phyloP scores from a whole-genome alignment of 2,888 invertebrate genomes.

The Mimas tiliae region DNA sequence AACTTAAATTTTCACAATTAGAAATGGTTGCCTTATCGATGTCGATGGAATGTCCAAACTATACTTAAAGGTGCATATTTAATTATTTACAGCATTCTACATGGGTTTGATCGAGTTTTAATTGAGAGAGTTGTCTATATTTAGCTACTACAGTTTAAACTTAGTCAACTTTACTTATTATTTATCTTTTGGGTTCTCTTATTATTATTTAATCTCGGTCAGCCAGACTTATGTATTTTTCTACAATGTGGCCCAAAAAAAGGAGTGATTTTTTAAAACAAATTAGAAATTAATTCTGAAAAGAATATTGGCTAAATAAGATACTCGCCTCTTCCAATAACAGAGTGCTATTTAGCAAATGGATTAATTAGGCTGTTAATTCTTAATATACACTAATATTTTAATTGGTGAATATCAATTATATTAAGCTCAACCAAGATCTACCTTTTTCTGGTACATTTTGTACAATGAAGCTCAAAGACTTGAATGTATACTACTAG shows the following conservation, averaged over 20 bases:
- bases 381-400: not conserved
- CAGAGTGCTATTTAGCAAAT: no score
- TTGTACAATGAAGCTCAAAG: no score
- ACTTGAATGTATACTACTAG: no score
- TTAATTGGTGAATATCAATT: no score
- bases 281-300: not conserved
- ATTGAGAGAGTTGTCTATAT: not conserved
- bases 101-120: not conserved
- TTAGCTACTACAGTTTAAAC: not conserved
- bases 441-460: not conserved
- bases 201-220: not conserved
- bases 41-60: slow-evolving; percentile 1
- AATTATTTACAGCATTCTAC: not conserved
- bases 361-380: no score
- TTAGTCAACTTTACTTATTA: not conserved
- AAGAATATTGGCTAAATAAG: no score
- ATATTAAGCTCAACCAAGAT: no score
- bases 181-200: not conserved
- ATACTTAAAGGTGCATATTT: not conserved
- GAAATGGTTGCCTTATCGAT: not conserved
- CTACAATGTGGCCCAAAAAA: not conserved
- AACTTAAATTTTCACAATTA: not conserved
- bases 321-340: no score
- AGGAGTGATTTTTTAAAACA: not conserved
- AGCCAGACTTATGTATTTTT: not conserved